These are phyloP conservation scores for Euwallacea similis DNA, from an alignment of 1,140 invertebrate genomes.

Conservation along the genomic window DNA sequence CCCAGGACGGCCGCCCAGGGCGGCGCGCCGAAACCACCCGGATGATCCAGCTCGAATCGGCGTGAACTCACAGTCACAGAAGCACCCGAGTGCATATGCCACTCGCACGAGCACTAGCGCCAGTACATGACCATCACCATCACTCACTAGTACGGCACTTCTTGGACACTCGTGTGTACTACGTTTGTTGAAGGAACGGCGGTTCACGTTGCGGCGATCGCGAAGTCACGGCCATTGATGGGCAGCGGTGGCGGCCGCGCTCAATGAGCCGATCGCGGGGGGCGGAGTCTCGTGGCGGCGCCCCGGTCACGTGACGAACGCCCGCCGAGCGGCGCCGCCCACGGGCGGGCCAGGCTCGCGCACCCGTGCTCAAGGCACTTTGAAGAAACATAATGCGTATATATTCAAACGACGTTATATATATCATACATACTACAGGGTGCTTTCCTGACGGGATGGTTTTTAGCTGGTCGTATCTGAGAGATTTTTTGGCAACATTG, in stretches of 20 bases:
- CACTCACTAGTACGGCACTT: slow-evolving; percentile 19
- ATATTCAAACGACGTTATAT: slow-evolving; percentile 16
- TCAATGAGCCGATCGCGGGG: slow-evolving; percentile 30
- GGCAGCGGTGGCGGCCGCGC: slow-evolving; percentile 29
- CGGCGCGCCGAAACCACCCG: slow-evolving; percentile 67
- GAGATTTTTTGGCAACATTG: too few relatives aligned
- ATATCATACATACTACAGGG: not conserved
- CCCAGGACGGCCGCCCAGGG: slow-evolving; percentile 70
- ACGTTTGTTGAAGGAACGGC: slow-evolving; percentile 5
- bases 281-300: slow-evolving; percentile 40
- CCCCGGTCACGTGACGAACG: slow-evolving; percentile 47
- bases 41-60: slow-evolving; percentile 64
- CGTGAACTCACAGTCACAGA: slow-evolving; percentile 45
- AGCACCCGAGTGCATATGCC: slow-evolving; percentile 58
- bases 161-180: slow-evolving; percentile 19
- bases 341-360: slow-evolving; percentile 37
- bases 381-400: slow-evolving; percentile 18
- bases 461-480: too few relatives aligned
- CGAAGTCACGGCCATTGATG: slow-evolving; percentile 54
- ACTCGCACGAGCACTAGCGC: slow-evolving; percentile 38
- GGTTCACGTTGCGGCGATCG: slow-evolving; percentile 47
- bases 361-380: slow-evolving; percentile 36
- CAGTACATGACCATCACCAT: slow-evolving; percentile 12
- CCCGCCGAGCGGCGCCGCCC: slow-evolving; percentile 34
- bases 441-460: too few relatives aligned